Base-by-base conservation (phyloP, 2,888 invertebrate species). In the Carpatolechia fugitivella region DNA sequence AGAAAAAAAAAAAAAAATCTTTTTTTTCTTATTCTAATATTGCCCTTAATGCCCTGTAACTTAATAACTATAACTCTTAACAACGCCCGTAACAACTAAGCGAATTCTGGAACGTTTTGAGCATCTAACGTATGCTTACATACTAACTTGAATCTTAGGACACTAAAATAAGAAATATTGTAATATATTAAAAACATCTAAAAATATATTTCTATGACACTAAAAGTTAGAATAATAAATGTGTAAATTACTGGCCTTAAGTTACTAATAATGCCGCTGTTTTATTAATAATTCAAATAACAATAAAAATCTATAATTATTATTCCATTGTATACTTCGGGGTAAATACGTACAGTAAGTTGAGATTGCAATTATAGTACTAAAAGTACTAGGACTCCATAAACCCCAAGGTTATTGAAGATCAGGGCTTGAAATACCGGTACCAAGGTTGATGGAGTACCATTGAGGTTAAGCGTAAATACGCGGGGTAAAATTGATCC, bases 261-360 rank as follows among this genome's bases (percentile, higher is more conserved):
- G 56, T 47, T 10, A 54, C 41, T 40, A 38, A 48, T 56, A 56
- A 56, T 56, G 56, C 53, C 52, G 36, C 51, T 13, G 20, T 47
- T 18, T 38, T 24, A 35, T 24, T 11, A 20, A 36, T 24, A 16
- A 13, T 10, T n/a, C n/a, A n/a, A 29, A 30, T 47, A 13, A 13
- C 6, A 61, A 60, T 65, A 68, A 33, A n/a, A n/a, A n/a, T n/a
- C 64, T 64, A 33, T 33, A 5, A 33, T 11, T 11, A 33, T n/a
- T 11, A 11, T 33, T n/a, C n/a, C 4, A 33, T 5, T n/a, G n/a
- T 8, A 33, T 8, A 5, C 33, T 33, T 33, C 11, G n/a, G n/a
- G n/a, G n/a, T n/a, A n/a, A n/a, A n/a, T n/a, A n/a, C n/a, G n/a
- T n/a, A n/a, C n/a, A n/a, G n/a, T n/a, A n/a, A n/a, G n/a, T n/a